Base-by-base conservation (phyloP, 2,888 invertebrate genomes). In the Lapara coniferarum region DNA sequence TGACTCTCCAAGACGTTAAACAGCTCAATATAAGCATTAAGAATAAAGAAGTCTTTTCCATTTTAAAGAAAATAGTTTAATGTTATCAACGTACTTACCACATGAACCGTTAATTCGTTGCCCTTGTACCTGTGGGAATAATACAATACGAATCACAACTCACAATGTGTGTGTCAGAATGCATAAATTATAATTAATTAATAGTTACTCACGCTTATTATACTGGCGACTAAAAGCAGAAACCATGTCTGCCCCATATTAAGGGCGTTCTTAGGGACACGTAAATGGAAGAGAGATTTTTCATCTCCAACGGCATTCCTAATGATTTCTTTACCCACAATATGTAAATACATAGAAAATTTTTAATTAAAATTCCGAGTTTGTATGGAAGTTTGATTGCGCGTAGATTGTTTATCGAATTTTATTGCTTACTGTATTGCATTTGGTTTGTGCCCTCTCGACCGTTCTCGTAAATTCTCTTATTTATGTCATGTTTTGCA, bases 181-280 rank as follows among this genome's bases (percentile, higher is more conserved):
- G 3, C 46, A 30, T 57, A 30, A 58, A n/a, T 14, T 25, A 30
- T 37, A 37, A 3, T 3, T 3, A 3, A 25, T 58, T 14, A 44
- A 19, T 59, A 37, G 16, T 16, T 12, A 63, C 63, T 52, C 69
- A 44, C 72, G 82, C 88, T 87, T 73, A 90, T 90, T 81, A 81
- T 78, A 75, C 78, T 78, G 69, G 87, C 75, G 67, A 80, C 74
- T 68, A 89, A 77, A 76, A 90, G 66, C 71, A 84, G 72, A 55
- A 80, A 68, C 76, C 83, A 86, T 81, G 83, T 78, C 71, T 78
- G 78, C 85, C 82, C 89, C 91, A 92, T 90, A 85, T 88, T 89
- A 89, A 87, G 75, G 79, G 71, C 71, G 81, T 78, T 81, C 75
- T 82, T 81, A 79, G 73, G 71, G 74, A 73, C 55, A 78, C 77